phyloP scores from a whole-genome alignment of 2,888 invertebrate species.

The Alviniconcha strummeri region DNA sequence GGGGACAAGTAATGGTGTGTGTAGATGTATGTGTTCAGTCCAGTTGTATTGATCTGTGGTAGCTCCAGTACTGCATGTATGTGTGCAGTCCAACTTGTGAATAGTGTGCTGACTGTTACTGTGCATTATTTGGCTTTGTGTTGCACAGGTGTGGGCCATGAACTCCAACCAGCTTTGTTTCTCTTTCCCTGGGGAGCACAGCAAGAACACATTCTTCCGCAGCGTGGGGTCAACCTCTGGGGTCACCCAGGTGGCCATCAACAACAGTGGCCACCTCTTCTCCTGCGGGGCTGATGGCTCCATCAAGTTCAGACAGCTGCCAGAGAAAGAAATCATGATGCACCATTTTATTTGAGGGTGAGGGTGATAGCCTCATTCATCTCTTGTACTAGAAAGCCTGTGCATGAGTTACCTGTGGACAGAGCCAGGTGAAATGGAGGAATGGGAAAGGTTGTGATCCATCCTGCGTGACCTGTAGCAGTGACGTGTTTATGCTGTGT shows the following conservation, averaged over 20 bases:
- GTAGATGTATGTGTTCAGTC: too few relatives aligned
- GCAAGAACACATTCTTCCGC: slow-evolving; percentile 93
- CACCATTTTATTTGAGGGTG: slow-evolving; percentile 47
- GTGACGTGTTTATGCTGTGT: neutral
- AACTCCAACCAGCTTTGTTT: slow-evolving; percentile 90
- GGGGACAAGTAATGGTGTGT: too few relatives aligned
- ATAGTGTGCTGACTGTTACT: too few relatives aligned
- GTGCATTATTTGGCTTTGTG: slow-evolving; percentile 35
- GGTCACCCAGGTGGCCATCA: slow-evolving; percentile 95
- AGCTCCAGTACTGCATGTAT: too few relatives aligned
- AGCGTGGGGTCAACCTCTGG: slow-evolving; percentile 87
- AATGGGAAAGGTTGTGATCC: too few relatives aligned
- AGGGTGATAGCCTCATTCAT: neutral
- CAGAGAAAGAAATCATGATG: slow-evolving; percentile 77
- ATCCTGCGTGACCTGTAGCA: neutral
- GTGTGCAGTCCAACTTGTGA: too few relatives aligned
- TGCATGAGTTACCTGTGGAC: neutral
- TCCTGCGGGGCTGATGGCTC: slow-evolving; percentile 99
- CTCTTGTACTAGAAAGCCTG: neutral
- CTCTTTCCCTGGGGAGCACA: slow-evolving; percentile 94
- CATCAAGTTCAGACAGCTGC: slow-evolving; percentile 95
- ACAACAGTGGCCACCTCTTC: slow-evolving; percentile 90
- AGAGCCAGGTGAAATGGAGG: neutral
- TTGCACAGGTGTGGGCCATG: slow-evolving; percentile 91
- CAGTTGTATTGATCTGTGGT: too few relatives aligned